Base-by-base conservation (phyloP, 2,113 vertebrate genomes). In the Centropus unirufus region DNA sequence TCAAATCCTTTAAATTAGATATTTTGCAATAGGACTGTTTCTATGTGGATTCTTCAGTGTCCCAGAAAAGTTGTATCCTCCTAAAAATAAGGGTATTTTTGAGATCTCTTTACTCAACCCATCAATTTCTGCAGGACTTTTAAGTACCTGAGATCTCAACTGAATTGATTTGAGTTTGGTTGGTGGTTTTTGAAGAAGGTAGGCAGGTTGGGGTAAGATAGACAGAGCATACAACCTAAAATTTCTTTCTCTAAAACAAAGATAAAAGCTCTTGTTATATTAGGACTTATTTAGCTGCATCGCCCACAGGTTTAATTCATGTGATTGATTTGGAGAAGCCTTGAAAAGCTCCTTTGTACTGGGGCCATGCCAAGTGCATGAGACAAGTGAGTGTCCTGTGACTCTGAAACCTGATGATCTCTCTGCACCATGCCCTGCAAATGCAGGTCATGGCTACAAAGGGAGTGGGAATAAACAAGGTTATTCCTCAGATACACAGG, bases 141-240 rank as follows among this genome's bases (percentile, higher is more conserved):
- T 40, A 61, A 51, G 29, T 32, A 47, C 1, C 47, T 61, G 40
- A 2, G 68, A 46, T 22, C 21, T 87, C 74, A 55, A 4, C 34
- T 73, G 19, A 22, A 20, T 55, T 82, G 0, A 0, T 34, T 70
- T 78, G 0, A 46, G 16, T 21, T 62, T 78, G 24, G 8, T 44
- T 61, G 42, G 9, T 87, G 21, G 2, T 59, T 12, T 62, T 64
- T 59, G 68, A 83, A 76, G 58, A 21, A 18, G 70, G 26, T 1
- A 84, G 51, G 42, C 24, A 67, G 34, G n/a, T 7, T 79, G 27
- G 11, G 29, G 21, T 18, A 34, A 75, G n/a, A 22, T 3, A 39
- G 32, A 16, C 26, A 1, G 1, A 73, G 17, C 11, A 36, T 36
- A 36, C 36, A 36, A 8, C 6, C 67, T 62, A 17, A 67, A 26